A percentile compares a stretch with the other conserved stretches of the same genome.
Evolutionary conservation across 1,140 invertebrate genomes (phyloP).

Genomic region (Medauroidea extradentata): DNA sequence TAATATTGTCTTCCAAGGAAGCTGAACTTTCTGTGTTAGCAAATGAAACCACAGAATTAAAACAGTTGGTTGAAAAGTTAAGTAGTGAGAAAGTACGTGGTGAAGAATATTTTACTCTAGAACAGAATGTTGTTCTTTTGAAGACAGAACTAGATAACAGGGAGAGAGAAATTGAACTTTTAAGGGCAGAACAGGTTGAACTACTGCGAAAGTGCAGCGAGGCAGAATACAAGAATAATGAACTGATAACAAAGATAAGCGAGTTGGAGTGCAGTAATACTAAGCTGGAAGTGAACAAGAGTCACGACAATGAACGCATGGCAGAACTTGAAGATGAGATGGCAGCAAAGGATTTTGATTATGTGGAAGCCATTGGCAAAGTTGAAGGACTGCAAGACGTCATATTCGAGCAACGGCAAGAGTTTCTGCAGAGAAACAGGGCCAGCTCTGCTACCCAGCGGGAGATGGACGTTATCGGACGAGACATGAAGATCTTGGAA

Average conservation of each 20-base stretch:
- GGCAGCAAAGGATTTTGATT: slow-evolving; percentile 13
- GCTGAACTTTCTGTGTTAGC: not conserved
- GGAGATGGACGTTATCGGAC: not conserved
- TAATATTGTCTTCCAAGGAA: not conserved
- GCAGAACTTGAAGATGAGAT: slow-evolving; percentile 29
- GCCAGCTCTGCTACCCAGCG: not conserved
- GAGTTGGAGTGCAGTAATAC: slow-evolving; percentile 37
- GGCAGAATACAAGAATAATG: too few species aligned
- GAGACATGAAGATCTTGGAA: not conserved
- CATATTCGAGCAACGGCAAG: slow-evolving; percentile 5
- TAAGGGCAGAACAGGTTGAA: too few species aligned
- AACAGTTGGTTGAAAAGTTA: too few species aligned
- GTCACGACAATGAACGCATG: slow-evolving; percentile 34
- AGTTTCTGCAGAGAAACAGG: too few species aligned
- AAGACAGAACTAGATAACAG: too few species aligned
- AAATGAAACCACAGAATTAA: not conserved
- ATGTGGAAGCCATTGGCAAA: slow-evolving; percentile 12
- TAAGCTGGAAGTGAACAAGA: slow-evolving; percentile 30
- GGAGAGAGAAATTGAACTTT: too few species aligned
- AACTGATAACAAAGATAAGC: slow-evolving; percentile 32
- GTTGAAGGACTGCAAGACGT: slow-evolving; percentile 23
- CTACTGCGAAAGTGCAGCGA: too few species aligned
- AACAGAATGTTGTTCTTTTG: too few species aligned
- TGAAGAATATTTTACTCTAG: too few species aligned
- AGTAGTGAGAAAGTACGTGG: too few species aligned